phyloP scores from a whole-genome alignment of 23 tunicate species.

The Phallusia fumigata region DNA sequence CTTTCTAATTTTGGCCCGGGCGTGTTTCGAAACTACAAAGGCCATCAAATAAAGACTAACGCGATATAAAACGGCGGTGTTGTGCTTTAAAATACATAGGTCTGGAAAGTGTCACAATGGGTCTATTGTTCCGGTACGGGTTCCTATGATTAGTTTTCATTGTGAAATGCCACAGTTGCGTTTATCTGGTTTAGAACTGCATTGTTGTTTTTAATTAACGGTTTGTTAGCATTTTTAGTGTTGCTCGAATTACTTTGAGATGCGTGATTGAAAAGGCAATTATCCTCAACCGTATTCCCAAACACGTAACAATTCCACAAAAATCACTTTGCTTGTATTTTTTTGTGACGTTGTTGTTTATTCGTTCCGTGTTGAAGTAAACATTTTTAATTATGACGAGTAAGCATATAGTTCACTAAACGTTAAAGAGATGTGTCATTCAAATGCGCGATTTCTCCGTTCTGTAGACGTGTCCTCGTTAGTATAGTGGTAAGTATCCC shows the following conservation, averaged over 20 bases:
- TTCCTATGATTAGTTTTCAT: background rate
- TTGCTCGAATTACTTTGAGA: too few relatives aligned
- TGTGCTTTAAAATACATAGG: background rate
- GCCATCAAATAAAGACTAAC: background rate
- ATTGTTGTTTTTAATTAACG: background rate
- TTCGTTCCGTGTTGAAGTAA: too few relatives aligned
- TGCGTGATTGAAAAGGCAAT: too few relatives aligned
- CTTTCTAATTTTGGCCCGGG: background rate
- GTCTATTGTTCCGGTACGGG: background rate
- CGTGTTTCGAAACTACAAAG: background rate
- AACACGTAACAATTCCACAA: too few relatives aligned
- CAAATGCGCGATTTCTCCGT: background rate
- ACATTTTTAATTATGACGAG: too few relatives aligned
- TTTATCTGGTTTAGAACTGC: background rate
- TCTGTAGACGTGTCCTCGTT: background rate
- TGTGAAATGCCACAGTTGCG: background rate
- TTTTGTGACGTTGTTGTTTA: too few relatives aligned
- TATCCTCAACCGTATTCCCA: too few relatives aligned
- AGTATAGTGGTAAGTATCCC: slow-evolving; percentile 15
- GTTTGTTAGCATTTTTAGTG: background rate
- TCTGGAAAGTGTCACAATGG: background rate
- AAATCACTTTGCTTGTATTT: too few relatives aligned
- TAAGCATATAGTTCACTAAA: too few relatives aligned
- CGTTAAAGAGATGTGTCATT: background rate
- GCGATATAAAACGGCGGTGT: background rate